Conservation (phyloP, 2,888 invertebrate species). For the Hypsopygia costalis region DNA sequence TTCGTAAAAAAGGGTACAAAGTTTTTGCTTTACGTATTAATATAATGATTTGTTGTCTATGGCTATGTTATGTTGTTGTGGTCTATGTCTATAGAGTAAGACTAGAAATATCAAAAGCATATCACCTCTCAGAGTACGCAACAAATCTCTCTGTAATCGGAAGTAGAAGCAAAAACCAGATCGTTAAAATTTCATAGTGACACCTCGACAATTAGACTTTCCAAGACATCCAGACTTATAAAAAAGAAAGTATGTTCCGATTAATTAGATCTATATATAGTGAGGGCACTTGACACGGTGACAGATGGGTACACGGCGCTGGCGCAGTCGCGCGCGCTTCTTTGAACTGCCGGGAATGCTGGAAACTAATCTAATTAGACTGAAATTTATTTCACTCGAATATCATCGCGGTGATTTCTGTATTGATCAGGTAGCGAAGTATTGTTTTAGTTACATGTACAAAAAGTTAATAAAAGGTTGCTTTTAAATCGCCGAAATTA, state of each 20-base stretch:
- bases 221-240: neutral
- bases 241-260: conserved; percentile 33
- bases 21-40: no score
- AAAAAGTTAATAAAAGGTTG: no score
- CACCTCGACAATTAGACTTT: neutral
- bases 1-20: no score
- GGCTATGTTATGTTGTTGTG: no score
- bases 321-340: conserved; percentile 49
- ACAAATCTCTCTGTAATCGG: no score
- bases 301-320: conserved; percentile 71
- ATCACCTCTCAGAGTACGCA: no score
- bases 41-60: no score
- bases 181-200: neutral
- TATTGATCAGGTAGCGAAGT: neutral
- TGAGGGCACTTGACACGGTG: conserved; percentile 55
- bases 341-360: conserved; percentile 52
- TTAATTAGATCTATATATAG: conserved; percentile 76
- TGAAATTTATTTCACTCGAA: conserved; percentile 52
- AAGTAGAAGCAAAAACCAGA: neutral
- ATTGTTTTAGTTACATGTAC: no score
- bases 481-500: no score
- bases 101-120: no score
- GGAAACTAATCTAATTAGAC: conserved; percentile 62
- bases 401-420: conserved; percentile 26
- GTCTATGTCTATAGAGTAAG: no score